These are phyloP conservation scores for Mixornis gularis DNA, from an alignment of 2,113 vertebrate species.

Conservation along the genomic window DNA sequence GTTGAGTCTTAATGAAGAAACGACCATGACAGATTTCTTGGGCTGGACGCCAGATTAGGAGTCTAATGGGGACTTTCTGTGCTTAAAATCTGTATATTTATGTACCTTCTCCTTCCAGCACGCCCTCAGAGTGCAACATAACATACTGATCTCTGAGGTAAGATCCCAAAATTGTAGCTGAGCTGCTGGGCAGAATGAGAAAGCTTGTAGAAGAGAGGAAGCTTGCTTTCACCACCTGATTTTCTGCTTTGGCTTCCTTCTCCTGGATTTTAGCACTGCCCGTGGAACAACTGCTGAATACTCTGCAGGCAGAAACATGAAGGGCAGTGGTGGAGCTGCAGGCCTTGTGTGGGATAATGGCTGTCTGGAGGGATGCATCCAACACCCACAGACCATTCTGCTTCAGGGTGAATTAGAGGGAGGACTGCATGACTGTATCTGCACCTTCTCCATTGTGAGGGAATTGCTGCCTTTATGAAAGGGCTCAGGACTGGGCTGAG, in stretches of 20 bases:
- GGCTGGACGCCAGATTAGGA: not conserved
- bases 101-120: not conserved
- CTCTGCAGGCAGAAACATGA: not conserved
- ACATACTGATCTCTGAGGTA: accelerated
- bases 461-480: not conserved
- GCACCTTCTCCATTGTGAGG: not conserved
- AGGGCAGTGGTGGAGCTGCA: not conserved
- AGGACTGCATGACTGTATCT: accelerated
- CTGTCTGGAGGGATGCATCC: accelerated
- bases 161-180: not conserved
- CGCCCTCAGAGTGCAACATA: not conserved
- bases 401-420: accelerated
- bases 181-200: not conserved
- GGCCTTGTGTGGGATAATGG: not conserved
- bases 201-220: not conserved
- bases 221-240: not conserved
- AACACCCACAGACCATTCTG: not conserved
- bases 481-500: not conserved
- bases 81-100: not conserved
- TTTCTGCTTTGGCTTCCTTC: not conserved
- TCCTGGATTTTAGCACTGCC: not conserved
- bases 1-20: not conserved
- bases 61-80: not conserved
- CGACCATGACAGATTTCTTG: not conserved
- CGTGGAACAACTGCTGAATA: not conserved